Evolutionary conservation across 2,113 vertebrate species (phyloP).

Genomic region (Peromyscus californicus): DNA sequence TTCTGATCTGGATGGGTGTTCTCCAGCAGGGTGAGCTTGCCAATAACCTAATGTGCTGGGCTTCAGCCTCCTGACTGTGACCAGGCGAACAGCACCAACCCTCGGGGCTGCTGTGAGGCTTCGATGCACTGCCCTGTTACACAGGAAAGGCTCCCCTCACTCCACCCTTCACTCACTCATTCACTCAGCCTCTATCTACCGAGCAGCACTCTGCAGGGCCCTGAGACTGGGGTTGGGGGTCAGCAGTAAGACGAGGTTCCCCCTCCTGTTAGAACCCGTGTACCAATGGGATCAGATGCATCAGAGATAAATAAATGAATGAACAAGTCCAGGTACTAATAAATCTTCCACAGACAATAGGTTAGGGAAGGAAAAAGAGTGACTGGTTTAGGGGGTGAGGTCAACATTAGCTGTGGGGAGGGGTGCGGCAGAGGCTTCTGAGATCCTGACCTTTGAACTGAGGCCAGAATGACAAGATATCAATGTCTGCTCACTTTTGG

Average conservation of each 20-base stretch:
- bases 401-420: neutral
- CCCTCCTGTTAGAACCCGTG: neutral
- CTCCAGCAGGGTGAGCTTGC: neutral
- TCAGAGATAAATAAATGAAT: neutral
- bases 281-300: neutral
- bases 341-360: neutral
- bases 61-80: neutral
- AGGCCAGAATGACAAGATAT: neutral
- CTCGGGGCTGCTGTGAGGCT: neutral
- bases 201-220: neutral
- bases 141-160: neutral
- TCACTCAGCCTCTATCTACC: neutral
- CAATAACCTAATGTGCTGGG: neutral
- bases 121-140: neutral
- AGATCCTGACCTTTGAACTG: neutral
- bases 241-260: neutral
- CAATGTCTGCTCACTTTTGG: neutral
- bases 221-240: neutral
- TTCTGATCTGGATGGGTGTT: neutral
- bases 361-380: neutral
- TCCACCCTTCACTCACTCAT: too few species aligned
- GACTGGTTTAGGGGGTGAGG: neutral
- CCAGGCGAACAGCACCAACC: neutral
- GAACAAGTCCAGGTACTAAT: neutral
- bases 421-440: neutral